Evolutionary conservation across 2,113 vertebrate species (phyloP), one percentile per base, ranked within the genome.

Genomic region (Dicentrarchus labrax): DNA sequence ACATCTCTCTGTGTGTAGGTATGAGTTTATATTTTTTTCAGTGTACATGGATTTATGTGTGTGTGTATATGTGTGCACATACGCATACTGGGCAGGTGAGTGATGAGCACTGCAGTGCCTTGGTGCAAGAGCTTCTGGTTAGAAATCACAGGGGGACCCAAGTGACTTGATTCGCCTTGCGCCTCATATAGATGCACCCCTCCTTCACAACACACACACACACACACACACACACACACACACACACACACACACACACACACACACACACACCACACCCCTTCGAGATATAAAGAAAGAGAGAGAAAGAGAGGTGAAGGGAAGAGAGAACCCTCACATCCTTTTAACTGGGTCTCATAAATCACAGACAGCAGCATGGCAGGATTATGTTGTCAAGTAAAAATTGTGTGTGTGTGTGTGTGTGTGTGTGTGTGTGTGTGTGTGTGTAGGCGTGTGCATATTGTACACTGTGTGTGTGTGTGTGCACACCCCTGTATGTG

Each of bases 331-430:
- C 53, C 54, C 76, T 80, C 78, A 87, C 87, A 90, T 93, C 86
- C 81, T 76, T 92, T 92, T 91, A 83, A 89, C 91, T 87, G 86
- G 74, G 83, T 85, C 85, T 93, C 93, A 93, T 94, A 94, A 93
- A 94, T 95, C 93, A 94, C 85, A 88, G 83, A 72, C 78, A 85
- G 85, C 76, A 65, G 82, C 79, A 73, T 76, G 86, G 89, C 88
- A 88, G 89, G 92, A 92, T 95, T 94, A 92, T 81, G 80, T 91
- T 92, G 91, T 94, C 85, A 89, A 80, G 88, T 75, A 65, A 89
- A 90, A 90, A 82, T 76, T 22, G 60, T 22, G 61, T 36, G 57
- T 80, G 69, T 65, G 30, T 67, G 77, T 57, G 72, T 38, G 17
- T 36, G 41, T 75, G 80, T 36, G 38, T 15, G 66, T 39, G 69